Evolutionary conservation across 2,888 invertebrate genomes (phyloP).

Genomic region (Tenthredo notha): DNA sequence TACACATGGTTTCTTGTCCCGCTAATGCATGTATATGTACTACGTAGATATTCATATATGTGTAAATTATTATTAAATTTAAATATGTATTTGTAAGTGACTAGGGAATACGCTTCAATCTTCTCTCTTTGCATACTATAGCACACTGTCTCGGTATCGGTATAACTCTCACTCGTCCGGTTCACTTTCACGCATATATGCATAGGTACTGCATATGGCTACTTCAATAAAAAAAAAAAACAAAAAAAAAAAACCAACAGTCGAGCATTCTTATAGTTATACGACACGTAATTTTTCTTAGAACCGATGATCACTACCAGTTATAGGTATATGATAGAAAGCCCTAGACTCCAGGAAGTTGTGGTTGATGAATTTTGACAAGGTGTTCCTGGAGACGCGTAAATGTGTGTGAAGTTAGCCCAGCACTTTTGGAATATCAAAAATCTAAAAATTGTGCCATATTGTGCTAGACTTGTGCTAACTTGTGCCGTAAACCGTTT

Average conservation of each 20-base stretch:
- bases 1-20: constrained; percentile 4
- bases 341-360: constrained; percentile 30
- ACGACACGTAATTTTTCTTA: constrained; percentile 20
- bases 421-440: no score
- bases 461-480: no score
- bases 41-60: neutral
- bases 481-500: no score
- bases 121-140: neutral
- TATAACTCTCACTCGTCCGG: neutral
- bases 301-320: constrained; percentile 26
- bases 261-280: neutral
- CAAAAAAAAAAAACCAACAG: neutral
- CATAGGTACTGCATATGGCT: neutral
- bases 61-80: constrained; percentile 17
- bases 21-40: neutral
- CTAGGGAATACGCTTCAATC: neutral
- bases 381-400: constrained; percentile 24
- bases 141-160: neutral
- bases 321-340: neutral
- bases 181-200: neutral
- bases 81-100: neutral
- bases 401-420: no score
- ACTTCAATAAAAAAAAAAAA: neutral
- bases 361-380: constrained; percentile 42
- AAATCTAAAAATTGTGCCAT: no score